Evolutionary conservation across 2,797 vertebrate genomes (phyloP).

Genomic region (Clarias laeviceps): DNA sequence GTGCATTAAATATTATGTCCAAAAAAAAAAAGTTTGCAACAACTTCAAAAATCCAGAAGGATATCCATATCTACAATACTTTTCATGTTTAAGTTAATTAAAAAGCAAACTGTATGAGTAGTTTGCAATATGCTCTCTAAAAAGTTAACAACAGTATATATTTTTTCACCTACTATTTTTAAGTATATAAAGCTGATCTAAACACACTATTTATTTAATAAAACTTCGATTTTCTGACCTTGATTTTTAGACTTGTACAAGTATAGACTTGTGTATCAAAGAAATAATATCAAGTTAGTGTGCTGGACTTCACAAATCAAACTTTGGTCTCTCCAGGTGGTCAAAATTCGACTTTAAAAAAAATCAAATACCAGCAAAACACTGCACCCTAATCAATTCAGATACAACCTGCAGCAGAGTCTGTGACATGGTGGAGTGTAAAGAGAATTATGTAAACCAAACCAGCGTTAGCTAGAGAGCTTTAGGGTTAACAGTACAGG

Average conservation of each 20-base stretch:
- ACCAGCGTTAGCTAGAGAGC: background rate
- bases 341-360: background rate
- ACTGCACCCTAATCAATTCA: background rate
- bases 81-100: background rate
- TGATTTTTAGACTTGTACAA: background rate
- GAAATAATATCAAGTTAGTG: background rate
- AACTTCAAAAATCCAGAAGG: background rate
- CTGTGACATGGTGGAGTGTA: background rate
- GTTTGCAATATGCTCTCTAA: background rate
- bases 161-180: background rate
- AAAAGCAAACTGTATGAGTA: background rate
- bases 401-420: slow-evolving; percentile 13
- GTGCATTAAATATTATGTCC: background rate
- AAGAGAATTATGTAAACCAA: background rate
- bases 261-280: background rate
- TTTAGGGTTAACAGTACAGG: background rate
- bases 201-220: background rate
- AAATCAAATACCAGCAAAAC: too few species aligned
- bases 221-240: background rate
- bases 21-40: too few species aligned
- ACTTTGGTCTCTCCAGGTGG: background rate
- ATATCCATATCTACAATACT: too few species aligned
- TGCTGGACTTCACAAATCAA: background rate
- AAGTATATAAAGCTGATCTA: background rate
- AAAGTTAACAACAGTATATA: too few species aligned